phyloP scores from a whole-genome alignment of 2,888 invertebrate genomes.

The Macrophya annulata region DNA sequence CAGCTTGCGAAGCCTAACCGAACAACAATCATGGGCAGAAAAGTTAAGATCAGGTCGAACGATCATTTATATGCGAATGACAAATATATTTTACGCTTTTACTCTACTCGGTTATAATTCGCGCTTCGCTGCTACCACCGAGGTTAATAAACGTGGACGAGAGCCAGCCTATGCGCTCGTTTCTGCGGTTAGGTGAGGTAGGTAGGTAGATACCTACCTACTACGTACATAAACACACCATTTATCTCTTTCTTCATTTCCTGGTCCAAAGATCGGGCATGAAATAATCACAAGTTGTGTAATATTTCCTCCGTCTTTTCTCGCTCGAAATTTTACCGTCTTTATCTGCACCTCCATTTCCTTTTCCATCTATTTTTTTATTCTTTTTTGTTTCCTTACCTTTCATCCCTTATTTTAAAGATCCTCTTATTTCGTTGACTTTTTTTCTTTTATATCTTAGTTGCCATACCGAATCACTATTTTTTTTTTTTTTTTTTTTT shows the following conservation, averaged over 20 bases:
- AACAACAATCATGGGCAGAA: not conserved
- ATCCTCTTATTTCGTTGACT: not conserved
- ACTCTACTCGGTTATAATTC: conserved; percentile 16
- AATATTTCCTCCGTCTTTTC: conserved; percentile 33
- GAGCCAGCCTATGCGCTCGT: not conserved
- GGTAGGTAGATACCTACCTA: no score
- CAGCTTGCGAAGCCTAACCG: not conserved
- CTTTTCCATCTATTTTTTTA: not conserved
- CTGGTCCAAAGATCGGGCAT: conserved; percentile 46
- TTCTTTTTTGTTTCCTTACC: not conserved
- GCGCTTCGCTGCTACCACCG: conserved; percentile 5
- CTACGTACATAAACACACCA: conserved; percentile 48
- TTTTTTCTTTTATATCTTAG: not conserved
- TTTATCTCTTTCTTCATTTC: conserved; percentile 55
- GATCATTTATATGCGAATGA: conserved; percentile 26
- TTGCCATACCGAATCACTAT: not conserved
- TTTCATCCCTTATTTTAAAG: not conserved
- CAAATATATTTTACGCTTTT: conserved; percentile 7
- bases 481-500: no score
- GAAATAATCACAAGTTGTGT: conserved; percentile 47
- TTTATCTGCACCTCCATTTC: conserved; percentile 30
- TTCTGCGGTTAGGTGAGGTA: conserved; percentile 24
- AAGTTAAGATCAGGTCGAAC: not conserved
- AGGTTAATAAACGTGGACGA: conserved; percentile 23
- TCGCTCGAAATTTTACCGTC: conserved; percentile 5